These are phyloP conservation scores for Sebastiscus albofasciatus DNA, from an alignment of 2,797 vertebrate species.

Conservation along the genomic window DNA sequence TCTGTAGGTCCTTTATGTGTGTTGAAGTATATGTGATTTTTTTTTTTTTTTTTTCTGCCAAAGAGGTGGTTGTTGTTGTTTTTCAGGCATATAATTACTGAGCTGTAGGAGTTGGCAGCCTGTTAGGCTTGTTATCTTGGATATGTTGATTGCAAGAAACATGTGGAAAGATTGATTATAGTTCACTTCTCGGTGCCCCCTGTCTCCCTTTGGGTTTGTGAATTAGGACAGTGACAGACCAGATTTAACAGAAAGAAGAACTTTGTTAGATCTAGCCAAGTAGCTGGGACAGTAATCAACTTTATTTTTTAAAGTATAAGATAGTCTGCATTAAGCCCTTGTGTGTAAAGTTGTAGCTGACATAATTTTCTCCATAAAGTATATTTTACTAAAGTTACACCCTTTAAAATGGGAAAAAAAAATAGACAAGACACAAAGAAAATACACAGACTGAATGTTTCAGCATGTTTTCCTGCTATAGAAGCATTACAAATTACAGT, in stretches of 20 bases:
- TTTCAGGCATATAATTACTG: constrained; percentile 72
- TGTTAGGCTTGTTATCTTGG: constrained; percentile 68
- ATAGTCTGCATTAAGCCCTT: background rate
- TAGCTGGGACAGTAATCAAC: background rate
- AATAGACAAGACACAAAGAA: background rate
- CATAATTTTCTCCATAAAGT: constrained; percentile 6
- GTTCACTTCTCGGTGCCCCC: constrained; percentile 9
- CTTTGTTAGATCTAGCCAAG: background rate
- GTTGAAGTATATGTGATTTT: constrained; percentile 31
- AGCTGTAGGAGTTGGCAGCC: constrained; percentile 64
- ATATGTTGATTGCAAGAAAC: constrained; percentile 61
- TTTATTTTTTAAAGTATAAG: background rate
- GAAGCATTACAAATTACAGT: background rate
- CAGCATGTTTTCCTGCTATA: background rate
- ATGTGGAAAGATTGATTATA: constrained; percentile 60
- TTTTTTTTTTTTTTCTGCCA: constrained; percentile 4
- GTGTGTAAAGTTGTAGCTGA: background rate
- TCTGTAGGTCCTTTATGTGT: constrained; percentile 48
- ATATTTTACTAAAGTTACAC: background rate
- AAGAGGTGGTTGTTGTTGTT: constrained; percentile 61
- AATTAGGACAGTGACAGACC: constrained; percentile 18
- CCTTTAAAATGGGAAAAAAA: background rate
- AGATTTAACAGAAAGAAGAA: background rate
- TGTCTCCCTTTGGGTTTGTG: constrained; percentile 31
- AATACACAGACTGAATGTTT: background rate